phyloP scores from a whole-genome alignment of 2,113 vertebrate species.

The Equus quagga region DNA sequence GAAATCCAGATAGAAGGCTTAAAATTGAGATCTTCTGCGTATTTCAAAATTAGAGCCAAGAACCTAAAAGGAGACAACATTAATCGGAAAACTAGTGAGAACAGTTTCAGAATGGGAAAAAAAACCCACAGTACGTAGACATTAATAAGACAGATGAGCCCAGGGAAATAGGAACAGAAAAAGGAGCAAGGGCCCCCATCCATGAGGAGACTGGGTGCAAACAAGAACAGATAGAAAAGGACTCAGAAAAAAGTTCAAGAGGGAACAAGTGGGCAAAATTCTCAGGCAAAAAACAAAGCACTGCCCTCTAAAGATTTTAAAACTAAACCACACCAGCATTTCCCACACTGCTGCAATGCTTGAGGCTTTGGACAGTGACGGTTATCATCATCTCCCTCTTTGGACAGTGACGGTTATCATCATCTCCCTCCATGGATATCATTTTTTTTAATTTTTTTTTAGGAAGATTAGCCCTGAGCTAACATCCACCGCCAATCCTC shows the following conservation, averaged over 20 bases:
- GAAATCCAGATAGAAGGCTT: neutral
- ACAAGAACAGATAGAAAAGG: neutral
- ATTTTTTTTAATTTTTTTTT: too few species aligned
- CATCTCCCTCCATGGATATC: neutral
- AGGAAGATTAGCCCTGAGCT: too few species aligned
- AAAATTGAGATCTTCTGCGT: fast-evolving
- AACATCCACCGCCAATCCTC: too few species aligned
- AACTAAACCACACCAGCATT: neutral
- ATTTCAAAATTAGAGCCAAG: neutral
- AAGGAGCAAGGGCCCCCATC: fast-evolving
- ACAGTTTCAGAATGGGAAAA: neutral
- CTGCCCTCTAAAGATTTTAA: neutral
- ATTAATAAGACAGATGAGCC: neutral
- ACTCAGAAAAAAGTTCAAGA: neutral
- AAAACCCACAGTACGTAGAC: too few species aligned
- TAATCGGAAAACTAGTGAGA: neutral
- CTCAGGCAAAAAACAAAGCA: neutral
- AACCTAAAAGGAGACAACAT: neutral
- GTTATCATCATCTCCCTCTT: neutral
- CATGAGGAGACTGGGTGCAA: neutral
- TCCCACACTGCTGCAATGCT: neutral
- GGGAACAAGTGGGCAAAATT: neutral
- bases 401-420: neutral
- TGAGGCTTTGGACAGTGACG: neutral
- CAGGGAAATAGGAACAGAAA: neutral